phyloP scores from a whole-genome alignment of 2,797 vertebrate species.

The Sebastes hopkinsi region DNA sequence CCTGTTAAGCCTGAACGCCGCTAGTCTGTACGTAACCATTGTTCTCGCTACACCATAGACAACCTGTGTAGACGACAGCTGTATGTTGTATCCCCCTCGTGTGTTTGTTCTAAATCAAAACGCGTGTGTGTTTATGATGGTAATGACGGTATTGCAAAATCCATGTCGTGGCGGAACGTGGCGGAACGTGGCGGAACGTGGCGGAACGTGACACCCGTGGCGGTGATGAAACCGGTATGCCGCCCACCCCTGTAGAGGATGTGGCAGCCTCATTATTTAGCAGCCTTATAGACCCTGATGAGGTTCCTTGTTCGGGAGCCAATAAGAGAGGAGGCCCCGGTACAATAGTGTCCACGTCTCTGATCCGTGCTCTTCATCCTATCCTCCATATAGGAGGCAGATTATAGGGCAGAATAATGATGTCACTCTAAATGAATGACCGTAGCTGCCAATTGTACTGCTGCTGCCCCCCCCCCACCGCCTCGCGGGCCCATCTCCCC shows the following conservation, averaged over 20 bases:
- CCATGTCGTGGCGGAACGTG: too few species aligned
- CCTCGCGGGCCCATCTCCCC: slow-evolving; percentile 31
- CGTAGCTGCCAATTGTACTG: slow-evolving; percentile 41
- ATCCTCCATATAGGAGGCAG: slow-evolving; percentile 41
- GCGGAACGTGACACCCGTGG: too few species aligned
- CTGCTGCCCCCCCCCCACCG: neutral
- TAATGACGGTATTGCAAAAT: too few species aligned
- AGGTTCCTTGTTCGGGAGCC: slow-evolving; percentile 28
- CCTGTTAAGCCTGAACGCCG: too few species aligned
- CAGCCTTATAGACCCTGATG: slow-evolving; percentile 11
- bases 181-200: too few species aligned
- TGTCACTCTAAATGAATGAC: slow-evolving; percentile 66
- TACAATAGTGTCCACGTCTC: slow-evolving; percentile 43
- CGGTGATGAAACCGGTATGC: too few species aligned
- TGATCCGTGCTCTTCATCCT: slow-evolving; percentile 56
- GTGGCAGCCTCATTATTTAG: slow-evolving; percentile 60
- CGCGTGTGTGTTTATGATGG: too few species aligned
- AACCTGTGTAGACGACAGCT: rapidly evolving
- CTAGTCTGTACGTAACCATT: too few species aligned
- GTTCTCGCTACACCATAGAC: too few species aligned
- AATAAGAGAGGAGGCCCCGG: slow-evolving; percentile 5
- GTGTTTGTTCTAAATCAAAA: too few species aligned
- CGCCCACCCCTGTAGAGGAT: neutral
- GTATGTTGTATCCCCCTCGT: too few species aligned
- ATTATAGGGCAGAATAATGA: slow-evolving; percentile 70